Base-by-base conservation (phyloP, 2,888 invertebrate genomes). In the Ferrisia virgata region DNA sequence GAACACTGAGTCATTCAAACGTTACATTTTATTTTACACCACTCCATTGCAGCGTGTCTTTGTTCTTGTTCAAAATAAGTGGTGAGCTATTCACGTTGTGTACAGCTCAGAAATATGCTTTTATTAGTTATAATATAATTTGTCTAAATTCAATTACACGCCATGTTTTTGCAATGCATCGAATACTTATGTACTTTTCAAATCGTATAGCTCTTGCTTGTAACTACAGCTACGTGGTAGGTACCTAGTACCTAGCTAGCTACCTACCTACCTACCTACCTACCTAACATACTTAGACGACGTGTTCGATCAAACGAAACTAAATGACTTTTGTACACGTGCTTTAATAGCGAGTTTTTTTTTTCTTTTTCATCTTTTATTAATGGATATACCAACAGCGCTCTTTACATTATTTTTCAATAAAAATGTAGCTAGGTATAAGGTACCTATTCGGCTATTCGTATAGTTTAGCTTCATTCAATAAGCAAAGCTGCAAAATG, bases 1-100 rank as follows among this genome's bases (percentile, higher is more conserved):
- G 80, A 80, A 80, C 39, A 80, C 53, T 53, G 47, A 80, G 31
- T 43, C 53, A 80, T 47, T 47, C 80, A 79, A 79, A 79, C 36
- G 72, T 36, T 76, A 36, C 72, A 76, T 76, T 76, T 76, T 28
- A 76, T 36, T 36, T 36, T 36, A 36, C 72, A 18, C 36, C 72
- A 36, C 36, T 76, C 72, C 72, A 76, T 76, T 76, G 36, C 72
- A 15, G 11, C 33, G 36, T 76, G 36, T 36, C 33, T 76, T 76
- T 76, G 72, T 76, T 76, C 72, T 76, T 76, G 36, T 36, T 18
- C 5, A 11, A 36, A 76, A 28, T n/a, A 76, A 76, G 72, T 76
- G 72, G 72, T 18, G 36, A 76, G 72, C 72, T 76, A 18, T 76
- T 18, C 36, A 25, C 0, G 0, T 6, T 53, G 47, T 53, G 36